phyloP scores from a whole-genome alignment of 2,888 invertebrate species.

The Orchesella flavescens region DNA sequence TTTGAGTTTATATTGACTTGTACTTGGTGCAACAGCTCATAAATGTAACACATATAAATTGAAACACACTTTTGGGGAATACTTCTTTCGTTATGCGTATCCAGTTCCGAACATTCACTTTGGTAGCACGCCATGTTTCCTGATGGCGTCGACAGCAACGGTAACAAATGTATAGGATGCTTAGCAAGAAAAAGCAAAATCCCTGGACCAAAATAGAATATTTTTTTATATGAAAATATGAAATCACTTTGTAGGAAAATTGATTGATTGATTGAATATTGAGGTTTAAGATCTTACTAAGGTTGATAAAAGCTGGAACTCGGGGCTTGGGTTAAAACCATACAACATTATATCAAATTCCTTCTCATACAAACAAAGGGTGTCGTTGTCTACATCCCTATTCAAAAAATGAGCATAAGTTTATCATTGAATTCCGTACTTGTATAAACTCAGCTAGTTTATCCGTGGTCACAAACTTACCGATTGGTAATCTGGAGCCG shows the following conservation, averaged over 20 bases:
- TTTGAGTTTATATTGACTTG: background rate
- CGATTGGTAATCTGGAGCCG: slow-evolving; percentile 58
- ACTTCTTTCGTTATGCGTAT: slow-evolving; percentile 61
- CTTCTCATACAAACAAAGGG: slow-evolving; percentile 65
- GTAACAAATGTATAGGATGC: slow-evolving; percentile 58
- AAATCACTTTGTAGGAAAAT: background rate
- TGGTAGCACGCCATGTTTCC: slow-evolving; percentile 63
- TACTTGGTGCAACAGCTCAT: too few species aligned
- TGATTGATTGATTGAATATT: background rate
- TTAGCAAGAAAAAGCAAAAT: slow-evolving; percentile 48
- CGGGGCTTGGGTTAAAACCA: slow-evolving; percentile 67
- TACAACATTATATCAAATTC: slow-evolving; percentile 68
- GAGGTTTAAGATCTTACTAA: slow-evolving; percentile 21
- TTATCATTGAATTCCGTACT: background rate
- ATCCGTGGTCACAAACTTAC: slow-evolving; percentile 17
- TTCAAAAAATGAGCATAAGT: background rate
- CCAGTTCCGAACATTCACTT: slow-evolving; percentile 64
- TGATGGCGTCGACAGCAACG: slow-evolving; percentile 56
- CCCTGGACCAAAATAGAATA: slow-evolving; percentile 29
- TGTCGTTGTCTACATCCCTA: slow-evolving; percentile 62
- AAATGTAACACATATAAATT: background rate
- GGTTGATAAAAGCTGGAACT: slow-evolving; percentile 64
- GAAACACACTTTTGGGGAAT: slow-evolving; percentile 63
- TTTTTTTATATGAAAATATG: background rate
- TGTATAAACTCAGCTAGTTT: background rate